Evolutionary conservation across 2,113 vertebrate genomes (phyloP), one percentile per base, ranked within the genome.

Genomic region (Egretta garzetta): DNA sequence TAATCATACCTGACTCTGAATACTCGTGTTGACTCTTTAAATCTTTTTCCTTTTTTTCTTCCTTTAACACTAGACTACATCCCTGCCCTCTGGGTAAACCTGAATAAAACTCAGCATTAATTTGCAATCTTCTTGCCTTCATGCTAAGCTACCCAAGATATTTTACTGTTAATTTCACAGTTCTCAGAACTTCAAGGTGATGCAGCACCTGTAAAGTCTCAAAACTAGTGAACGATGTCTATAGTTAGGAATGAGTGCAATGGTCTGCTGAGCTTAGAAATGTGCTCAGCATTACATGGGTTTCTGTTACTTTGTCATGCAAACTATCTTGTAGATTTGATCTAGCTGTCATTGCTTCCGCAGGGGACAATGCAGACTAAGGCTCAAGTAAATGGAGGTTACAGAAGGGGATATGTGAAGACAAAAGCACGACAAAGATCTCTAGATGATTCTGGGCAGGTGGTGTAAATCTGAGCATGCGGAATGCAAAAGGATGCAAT

Each of bases 111-210:
- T 68, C 76, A 12, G 43, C 3, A 2, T 67, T 79, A 27, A 95
- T 89, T 86, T 94, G 67, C 84, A 87, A 19, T 87, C 12, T 81
- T 66, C 62, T 74, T 74, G 33, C 80, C 77, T 84, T 93, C 53
- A 62, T 52, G 74, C 85, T 82, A 76, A 93, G 74, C 21, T 82
- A 41, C 60, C 73, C 81, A 45, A 68, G 73, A 28, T 56, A 63
- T 50, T 93, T 90, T n/a, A 74, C 58, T 80, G 28, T 7, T 95
- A 90, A 88, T 94, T 93, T 89, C 87, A 93, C 79, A 90, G 66
- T 14, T 93, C 79, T 76, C 27, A 30, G 75, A 49, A 30, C 71
- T 41, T 95, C 21, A 33, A 62, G 77, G 85, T 64, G 60, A 8
- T 3, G 22, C 55, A 83, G 67, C 73, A 74, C 60, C 84, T 70